Percentiles rank a stretch among this genome's conserved stretches.
These are phyloP conservation scores for Neosilurus hyrtlii DNA, from an alignment of 2,797 vertebrate species.

Conservation along the genomic window DNA sequence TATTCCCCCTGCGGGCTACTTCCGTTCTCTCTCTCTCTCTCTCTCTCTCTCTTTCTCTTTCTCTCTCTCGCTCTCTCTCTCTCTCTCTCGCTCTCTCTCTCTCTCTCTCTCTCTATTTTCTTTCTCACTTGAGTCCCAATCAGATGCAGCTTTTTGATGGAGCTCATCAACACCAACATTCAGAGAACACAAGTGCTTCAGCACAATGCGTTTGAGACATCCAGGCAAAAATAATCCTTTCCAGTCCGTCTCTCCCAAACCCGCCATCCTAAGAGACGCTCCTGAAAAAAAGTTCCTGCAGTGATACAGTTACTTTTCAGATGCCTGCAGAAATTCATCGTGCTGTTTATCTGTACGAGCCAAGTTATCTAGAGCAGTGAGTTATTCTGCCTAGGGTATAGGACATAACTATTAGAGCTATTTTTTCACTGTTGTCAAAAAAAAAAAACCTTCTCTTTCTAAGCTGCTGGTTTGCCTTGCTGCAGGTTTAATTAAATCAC, in stretches of 20 bases:
- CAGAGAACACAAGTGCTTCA: slow-evolving; percentile 29
- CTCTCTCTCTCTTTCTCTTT: too few relatives aligned
- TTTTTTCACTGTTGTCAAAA: background rate
- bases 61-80: slow-evolving; percentile 18
- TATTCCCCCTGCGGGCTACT: slow-evolving; percentile 25
- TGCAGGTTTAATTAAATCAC: slow-evolving; percentile 46
- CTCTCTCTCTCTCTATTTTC: background rate
- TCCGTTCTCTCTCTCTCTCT: background rate
- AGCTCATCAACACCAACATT: slow-evolving; percentile 52
- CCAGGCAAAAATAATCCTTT: slow-evolving; percentile 34
- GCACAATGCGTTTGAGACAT: slow-evolving; percentile 25
- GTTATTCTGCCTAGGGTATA: background rate
- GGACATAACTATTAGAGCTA: background rate
- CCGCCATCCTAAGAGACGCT: slow-evolving; percentile 7
- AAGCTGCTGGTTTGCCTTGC: slow-evolving; percentile 11
- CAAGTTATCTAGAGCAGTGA: slow-evolving; percentile 13
- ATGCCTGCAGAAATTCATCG: slow-evolving; percentile 45
- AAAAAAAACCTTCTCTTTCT: background rate
- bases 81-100: background rate
- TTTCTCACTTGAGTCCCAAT: slow-evolving; percentile 47
- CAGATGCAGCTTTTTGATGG: slow-evolving; percentile 54
- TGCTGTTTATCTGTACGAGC: background rate
- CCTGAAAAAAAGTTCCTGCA: slow-evolving; percentile 7
- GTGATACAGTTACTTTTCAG: slow-evolving; percentile 41
- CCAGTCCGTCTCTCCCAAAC: slow-evolving; percentile 20